Evolutionary conservation across 2,113 vertebrate genomes (phyloP).

Genomic region (Phyllostomus discolor): DNA sequence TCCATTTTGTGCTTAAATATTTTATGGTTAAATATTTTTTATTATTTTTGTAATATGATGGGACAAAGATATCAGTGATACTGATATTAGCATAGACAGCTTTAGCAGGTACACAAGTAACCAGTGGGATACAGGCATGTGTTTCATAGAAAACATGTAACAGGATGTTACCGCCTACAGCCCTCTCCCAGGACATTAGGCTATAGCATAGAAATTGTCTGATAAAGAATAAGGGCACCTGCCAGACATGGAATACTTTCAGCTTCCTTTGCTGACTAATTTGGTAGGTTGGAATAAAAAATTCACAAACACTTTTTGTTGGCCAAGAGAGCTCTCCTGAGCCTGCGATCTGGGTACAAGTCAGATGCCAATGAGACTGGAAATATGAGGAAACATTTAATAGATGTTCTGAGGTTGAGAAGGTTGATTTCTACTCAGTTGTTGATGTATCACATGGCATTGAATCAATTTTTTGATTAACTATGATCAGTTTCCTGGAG

Average conservation of each 20-base stretch:
- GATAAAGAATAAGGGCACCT: neutral
- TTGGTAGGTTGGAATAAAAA: neutral
- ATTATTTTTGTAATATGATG: neutral
- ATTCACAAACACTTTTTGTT: conserved; percentile 14
- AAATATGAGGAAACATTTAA: neutral
- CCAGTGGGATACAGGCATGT: rapidly evolving
- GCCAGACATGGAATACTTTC: neutral
- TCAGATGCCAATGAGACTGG: neutral
- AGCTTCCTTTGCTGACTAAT: conserved; percentile 15
- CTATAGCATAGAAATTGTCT: neutral
- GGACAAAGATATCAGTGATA: neutral
- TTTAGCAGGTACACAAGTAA: conserved; percentile 2
- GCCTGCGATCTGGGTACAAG: neutral
- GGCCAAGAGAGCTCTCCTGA: neutral
- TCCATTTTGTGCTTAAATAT: conserved; percentile 41
- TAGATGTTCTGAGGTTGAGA: neutral
- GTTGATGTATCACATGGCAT: neutral
- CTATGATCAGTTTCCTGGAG: neutral
- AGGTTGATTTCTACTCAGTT: neutral
- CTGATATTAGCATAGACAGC: neutral
- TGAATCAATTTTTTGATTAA: conserved; percentile 23
- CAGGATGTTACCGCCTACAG: neutral
- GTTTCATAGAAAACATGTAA: neutral
- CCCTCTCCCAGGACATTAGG: neutral
- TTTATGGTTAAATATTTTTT: neutral